Evolutionary conservation across 1,140 invertebrate species (phyloP), one percentile per base, ranked within the genome.

Genomic region (Magallana ariakensis): DNA sequence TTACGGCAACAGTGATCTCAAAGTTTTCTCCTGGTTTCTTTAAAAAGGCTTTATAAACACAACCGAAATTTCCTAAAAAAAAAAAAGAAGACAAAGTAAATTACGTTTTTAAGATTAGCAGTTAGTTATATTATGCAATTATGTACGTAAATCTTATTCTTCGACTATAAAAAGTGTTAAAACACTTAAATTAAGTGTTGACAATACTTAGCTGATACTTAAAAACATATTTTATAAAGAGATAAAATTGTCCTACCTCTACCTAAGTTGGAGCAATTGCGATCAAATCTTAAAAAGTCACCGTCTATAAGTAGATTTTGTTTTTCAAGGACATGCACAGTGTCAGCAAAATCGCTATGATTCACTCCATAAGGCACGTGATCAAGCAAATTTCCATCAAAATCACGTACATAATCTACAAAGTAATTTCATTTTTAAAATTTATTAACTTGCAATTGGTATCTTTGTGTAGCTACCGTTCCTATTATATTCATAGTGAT

Each of bases 11-110:
- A 60, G 90, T 10, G 4, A 89, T 80, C 15, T 89, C 88, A 57
- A 87, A 86, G 7, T 91, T 90, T 22, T 89, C 87, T 15, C 89
- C 91, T 33, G 90, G 91, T n/a, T 85, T 90, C 11, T 86, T 66
- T 1, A 94, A 84, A 11, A 90, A 86, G 1, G 93, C 94, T 86
- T 92, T 89, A 83, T 93, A 94, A 11, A 94, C 94, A 85, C 92
- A 91, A 4, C 94, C 94, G 85, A 94, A 94, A 60, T 94, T 92
- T 33, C 93, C 93, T 94, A 80, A 11, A 88, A 84, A 53, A 62
- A 5, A 46, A 84, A 33, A 0, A 33, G 46, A 9, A 26, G 10
- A 11, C 4, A 83, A 46, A 53, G 46, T 60, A 60, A n/a, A 60
- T 10, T 60, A 82, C 53, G 19, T 19, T 13, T 57, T 46, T 46